Evolutionary conservation across 2,888 invertebrate species (phyloP).

Genomic region (Rhagium mordax): DNA sequence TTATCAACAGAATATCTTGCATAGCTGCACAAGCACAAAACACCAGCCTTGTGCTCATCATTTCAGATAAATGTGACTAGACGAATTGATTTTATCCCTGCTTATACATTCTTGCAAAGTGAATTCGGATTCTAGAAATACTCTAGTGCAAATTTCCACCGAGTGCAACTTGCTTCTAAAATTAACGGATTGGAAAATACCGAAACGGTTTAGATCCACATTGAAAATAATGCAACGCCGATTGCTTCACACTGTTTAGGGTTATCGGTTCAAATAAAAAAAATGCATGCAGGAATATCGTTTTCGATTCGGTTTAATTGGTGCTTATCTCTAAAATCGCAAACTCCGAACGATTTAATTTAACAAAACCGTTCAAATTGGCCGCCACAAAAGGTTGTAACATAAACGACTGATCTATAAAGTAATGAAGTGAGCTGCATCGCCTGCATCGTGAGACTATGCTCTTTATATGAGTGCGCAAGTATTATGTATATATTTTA

Average conservation of each 20-base stretch:
- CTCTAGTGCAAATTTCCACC: neutral
- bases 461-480: too few species aligned
- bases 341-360: neutral
- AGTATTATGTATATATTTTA: too few species aligned
- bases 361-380: neutral
- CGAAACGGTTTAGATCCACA: neutral
- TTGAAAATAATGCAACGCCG: neutral
- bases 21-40: too few species aligned
- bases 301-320: neutral
- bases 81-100: neutral
- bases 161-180: neutral
- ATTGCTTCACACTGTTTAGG: neutral
- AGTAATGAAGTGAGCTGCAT: neutral
- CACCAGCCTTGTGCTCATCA: too few species aligned
- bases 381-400: neutral
- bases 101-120: neutral
- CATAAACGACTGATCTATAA: neutral
- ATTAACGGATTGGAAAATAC: neutral
- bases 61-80: neutral
- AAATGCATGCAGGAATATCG: neutral
- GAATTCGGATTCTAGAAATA: neutral
- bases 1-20: too few species aligned
- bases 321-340: neutral
- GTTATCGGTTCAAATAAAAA: neutral
- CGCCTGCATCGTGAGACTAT: too few species aligned